Base-by-base conservation (phyloP, 2,113 vertebrate genomes). In the Cyanoramphus novaezelandiae region DNA sequence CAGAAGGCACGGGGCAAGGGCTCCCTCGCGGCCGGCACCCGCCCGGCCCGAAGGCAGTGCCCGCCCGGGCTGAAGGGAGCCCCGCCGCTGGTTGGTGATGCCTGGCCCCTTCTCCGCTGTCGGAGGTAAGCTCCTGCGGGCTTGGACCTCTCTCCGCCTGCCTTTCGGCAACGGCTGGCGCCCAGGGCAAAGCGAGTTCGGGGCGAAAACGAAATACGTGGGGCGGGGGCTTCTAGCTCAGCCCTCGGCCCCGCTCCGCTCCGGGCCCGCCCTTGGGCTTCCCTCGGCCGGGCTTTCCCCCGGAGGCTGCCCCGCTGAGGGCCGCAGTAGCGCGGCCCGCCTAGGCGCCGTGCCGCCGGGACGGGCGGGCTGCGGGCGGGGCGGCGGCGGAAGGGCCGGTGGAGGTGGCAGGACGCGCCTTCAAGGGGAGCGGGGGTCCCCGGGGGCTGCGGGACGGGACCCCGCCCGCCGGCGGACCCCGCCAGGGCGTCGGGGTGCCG, bases 161-260 rank as follows among this genome's bases (percentile, higher is more conserved):
- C 16, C 28, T 53, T 13, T 35, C 35, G 37, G 31, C 39, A 31
- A 14, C 41, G 11, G 46, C 65, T 31, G 70, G 53, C 14, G n/a
- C 43, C 35, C 17, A 28, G 23, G 27, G 17, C 18, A 62, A 57
- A 20, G 39, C 7, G 80, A 79, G 16, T 88, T 92, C 24, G 43
- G 29, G 82, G 18, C 27, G 65, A 90, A 91, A 96, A 96, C 95
- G 95, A 96, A 95, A 93, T 95, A 29, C 0, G 8, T 4, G 46
- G 8, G 13, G 9, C 4, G 65, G 41, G 20, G 55, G 27, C 35
- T 90, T 46, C 37, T 10, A 70, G 82, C 25, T 35, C 60, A 7
- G 25, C 10, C 16, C 15, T 67, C 5, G 6, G 41, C 15, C 70
- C 33, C 15, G 13, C 29, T 78, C n/a, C 46, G 19, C 17, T 29